Base-by-base conservation (phyloP, 2,113 vertebrate species). In the Podiceps cristatus region DNA sequence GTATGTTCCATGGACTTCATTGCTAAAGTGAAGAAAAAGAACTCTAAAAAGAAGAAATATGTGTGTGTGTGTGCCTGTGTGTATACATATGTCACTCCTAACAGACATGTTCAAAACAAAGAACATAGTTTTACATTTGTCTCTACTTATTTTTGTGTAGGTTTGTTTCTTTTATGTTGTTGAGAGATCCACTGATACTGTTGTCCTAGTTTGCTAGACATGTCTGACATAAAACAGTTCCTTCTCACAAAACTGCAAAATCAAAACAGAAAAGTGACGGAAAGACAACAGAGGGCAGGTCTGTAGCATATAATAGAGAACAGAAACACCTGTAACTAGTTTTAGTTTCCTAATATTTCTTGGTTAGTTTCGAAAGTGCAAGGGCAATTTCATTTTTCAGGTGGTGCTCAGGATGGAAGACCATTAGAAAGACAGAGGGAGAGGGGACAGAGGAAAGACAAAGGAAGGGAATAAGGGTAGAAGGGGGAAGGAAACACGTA, bases 1-100 rank as follows among this genome's bases (percentile, higher is more conserved):
- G 99, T 99, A 99, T 98, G 99, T 96, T 96, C 83, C 89, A 97
- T 95, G 97, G 88, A 96, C 86, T 96, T 96, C 93, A 95, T 71
- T 94, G 59, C 96, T 96, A 93, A 95, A 96, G 93, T 90, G 89
- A 86, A 90, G 95, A 81, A 90, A 71, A 79, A 95, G 14, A 94
- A 53, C 78, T 80, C 62, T 91, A n/a, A 81, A 90, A 93, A 85
- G n/a, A 86, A 86, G 29, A 55, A 20, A 74, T 82, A 13, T 2
- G 4, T 63, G 6, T 88, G 8, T 94, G 50, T 76, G 52, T 88
- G 76, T 55, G 62, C 27, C 60, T 87, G 50, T 1, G 1, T 84
- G 29, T 78, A 5, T 60, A 60, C 75, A 25, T 79, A 10, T 47
- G 22, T 75, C 83, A 84, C 49, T 79, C 40, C 52, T 69, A 67